Conservation (phyloP, 2,797 vertebrate species). For the Acridotheres tristis region DNA sequence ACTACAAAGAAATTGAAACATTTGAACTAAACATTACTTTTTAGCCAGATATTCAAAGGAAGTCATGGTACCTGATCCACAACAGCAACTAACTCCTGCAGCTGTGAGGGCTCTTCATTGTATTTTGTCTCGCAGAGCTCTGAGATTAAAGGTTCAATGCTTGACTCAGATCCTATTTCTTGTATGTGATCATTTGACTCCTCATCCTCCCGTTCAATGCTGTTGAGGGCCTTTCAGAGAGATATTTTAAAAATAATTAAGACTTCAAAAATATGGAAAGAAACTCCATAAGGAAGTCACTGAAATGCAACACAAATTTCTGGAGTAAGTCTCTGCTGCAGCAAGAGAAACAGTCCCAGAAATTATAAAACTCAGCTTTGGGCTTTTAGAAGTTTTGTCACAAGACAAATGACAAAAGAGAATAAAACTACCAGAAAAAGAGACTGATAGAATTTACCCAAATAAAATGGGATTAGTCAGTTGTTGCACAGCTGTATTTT, state of each 20-base stretch:
- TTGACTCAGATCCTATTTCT: constrained; percentile 7
- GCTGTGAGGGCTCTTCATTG: constrained; percentile 78
- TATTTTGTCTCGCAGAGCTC: constrained; percentile 64
- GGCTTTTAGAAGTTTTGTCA: neutral
- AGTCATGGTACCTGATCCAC: constrained; percentile 84
- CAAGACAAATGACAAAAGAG: neutral
- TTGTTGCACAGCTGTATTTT: neutral
- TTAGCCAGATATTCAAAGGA: neutral
- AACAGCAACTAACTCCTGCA: constrained; percentile 87
- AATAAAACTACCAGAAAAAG: neutral
- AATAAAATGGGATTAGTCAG: neutral
- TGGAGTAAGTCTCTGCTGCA: neutral
- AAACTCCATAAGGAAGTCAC: neutral
- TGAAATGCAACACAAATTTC: neutral
- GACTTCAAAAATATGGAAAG: neutral
- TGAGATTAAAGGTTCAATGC: constrained; percentile 48
- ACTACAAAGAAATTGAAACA: neutral
- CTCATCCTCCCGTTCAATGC: constrained; percentile 81
- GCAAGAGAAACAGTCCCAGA: neutral
- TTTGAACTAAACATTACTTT: neutral
- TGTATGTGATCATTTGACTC: constrained; percentile 32
- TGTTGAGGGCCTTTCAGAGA: constrained; percentile 84
- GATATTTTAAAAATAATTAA: constrained; percentile 13
- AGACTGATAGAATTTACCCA: neutral
- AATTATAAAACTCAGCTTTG: neutral